These are phyloP conservation scores for Drosophila grimshawi DNA, from an alignment of 1,140 invertebrate genomes.

Conservation along the genomic window DNA sequence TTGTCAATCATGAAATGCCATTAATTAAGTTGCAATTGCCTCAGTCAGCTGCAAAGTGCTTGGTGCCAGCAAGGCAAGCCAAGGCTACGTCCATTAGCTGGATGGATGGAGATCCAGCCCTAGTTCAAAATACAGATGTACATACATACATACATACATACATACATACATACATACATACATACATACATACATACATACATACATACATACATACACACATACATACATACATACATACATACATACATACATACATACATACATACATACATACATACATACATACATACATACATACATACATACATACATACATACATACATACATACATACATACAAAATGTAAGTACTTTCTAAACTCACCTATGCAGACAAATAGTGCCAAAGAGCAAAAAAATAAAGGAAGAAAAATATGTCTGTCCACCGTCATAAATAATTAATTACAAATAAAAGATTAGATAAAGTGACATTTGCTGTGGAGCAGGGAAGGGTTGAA, in stretches of 20 bases:
- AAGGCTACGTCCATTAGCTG: constrained; percentile 35
- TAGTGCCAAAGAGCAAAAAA: background rate
- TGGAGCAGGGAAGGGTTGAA: background rate
- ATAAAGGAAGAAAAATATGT: constrained; percentile 5
- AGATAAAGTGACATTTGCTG: constrained; percentile 27
- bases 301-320: constrained; percentile 3
- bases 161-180: too few relatives aligned
- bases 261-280: background rate
- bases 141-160: constrained; percentile 1
- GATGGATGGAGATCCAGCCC: background rate
- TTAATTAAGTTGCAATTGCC: constrained; percentile 55
- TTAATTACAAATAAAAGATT: constrained; percentile 50
- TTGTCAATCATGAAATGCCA: constrained; percentile 48
- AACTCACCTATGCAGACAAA: constrained; percentile 12
- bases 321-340: background rate
- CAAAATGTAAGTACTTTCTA: constrained; percentile 7
- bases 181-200: too few relatives aligned
- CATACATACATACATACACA: too few relatives aligned
- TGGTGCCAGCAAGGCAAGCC: background rate
- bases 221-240: too few relatives aligned
- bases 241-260: background rate
- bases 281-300: background rate
- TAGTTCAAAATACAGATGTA: background rate
- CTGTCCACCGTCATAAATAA: constrained; percentile 33
- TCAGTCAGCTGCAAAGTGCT: constrained; percentile 19